These are phyloP conservation scores for Alloscopus bannaensis DNA, from an alignment of 2,888 invertebrate genomes.

Conservation along the genomic window DNA sequence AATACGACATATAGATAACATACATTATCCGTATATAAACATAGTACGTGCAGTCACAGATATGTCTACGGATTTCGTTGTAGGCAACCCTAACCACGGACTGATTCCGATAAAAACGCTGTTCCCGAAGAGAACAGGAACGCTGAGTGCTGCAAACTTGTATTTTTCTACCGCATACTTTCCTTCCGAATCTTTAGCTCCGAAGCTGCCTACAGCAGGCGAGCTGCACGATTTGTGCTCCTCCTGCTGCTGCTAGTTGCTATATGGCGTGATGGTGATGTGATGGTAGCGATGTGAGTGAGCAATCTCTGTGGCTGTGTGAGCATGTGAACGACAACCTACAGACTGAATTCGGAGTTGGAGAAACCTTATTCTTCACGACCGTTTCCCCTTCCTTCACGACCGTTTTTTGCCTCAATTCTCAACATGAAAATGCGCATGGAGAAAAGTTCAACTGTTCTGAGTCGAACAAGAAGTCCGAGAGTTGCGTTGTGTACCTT, in stretches of 20 bases:
- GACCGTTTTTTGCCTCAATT: background rate
- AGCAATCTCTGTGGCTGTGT: conserved; percentile 10
- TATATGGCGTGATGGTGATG: no score
- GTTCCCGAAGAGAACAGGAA: conserved; percentile 10
- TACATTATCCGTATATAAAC: no score
- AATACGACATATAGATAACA: background rate
- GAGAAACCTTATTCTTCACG: conserved; percentile 7
- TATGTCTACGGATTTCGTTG: background rate
- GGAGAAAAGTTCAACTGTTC: no score
- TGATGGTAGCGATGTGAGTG: no score
- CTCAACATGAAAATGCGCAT: no score
- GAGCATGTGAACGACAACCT: conserved; percentile 21
- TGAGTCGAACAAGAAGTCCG: no score
- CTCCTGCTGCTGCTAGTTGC: conserved; percentile 10
- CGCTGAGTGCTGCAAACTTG: background rate
- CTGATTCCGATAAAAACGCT: conserved; percentile 32
- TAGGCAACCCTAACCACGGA: background rate
- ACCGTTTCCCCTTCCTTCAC: conserved; percentile 10
- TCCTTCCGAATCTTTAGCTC: conserved; percentile 10
- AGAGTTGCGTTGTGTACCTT: no score
- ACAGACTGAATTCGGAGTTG: conserved; percentile 25
- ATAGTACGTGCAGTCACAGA: no score
- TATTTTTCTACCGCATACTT: conserved; percentile 2
- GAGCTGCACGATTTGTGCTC: background rate
- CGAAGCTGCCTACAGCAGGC: background rate